These are phyloP conservation scores for Platyrinchus mystaceus DNA, from an alignment of 2,797 vertebrate genomes.

Conservation along the genomic window DNA sequence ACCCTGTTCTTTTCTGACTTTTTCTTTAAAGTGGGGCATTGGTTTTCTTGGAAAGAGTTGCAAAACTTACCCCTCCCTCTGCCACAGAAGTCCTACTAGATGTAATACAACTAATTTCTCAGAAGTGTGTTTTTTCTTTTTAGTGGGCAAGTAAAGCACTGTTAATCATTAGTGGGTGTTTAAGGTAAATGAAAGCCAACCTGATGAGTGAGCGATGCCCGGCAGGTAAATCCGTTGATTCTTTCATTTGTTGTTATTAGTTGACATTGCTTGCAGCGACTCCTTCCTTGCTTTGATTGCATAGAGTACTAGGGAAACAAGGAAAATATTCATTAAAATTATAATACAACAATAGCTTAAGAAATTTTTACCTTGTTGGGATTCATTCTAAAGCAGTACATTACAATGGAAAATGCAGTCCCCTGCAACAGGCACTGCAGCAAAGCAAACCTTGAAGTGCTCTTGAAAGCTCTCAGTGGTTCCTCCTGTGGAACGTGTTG, in stretches of 20 bases:
- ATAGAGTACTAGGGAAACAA: not conserved
- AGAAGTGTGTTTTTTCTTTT: not conserved
- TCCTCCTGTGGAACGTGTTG: not conserved
- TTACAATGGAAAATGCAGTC: not conserved
- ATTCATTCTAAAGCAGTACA: not conserved
- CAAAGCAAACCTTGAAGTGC: slow-evolving; percentile 52
- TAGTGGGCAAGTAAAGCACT: not conserved
- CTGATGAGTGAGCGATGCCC: not conserved
- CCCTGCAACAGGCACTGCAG: slow-evolving; percentile 14
- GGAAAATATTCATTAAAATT: not conserved
- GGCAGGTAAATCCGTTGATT: not conserved
- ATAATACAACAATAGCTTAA: not conserved
- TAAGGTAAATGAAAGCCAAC: not conserved
- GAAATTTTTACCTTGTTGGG: not conserved
- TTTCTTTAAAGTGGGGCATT: not conserved
- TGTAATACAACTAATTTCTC: not conserved
- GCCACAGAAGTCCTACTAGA: not conserved
- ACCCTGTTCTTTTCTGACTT: not conserved
- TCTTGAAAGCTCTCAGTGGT: slow-evolving; percentile 24
- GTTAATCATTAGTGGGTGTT: not conserved
- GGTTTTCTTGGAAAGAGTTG: not conserved
- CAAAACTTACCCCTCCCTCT: not conserved
- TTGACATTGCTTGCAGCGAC: not conserved
- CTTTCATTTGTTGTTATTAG: not conserved
- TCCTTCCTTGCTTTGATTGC: not conserved